These are phyloP conservation scores for Taenioides sp. DNA, from an alignment of 2,797 vertebrate species.

Conservation along the genomic window DNA sequence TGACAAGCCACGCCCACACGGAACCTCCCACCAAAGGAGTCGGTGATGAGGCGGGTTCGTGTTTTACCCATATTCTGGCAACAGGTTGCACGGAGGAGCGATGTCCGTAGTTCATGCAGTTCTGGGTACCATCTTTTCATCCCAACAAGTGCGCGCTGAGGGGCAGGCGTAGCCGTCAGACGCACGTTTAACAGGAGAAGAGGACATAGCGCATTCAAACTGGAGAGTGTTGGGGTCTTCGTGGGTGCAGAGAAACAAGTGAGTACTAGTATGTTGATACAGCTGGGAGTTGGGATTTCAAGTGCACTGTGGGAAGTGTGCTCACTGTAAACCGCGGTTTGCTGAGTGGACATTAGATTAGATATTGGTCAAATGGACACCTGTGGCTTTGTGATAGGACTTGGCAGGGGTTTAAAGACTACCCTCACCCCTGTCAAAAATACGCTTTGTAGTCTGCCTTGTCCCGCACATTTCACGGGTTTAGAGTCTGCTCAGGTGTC, in stretches of 20 bases:
- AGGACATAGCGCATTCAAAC: neutral
- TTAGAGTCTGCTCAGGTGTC: conserved; percentile 7
- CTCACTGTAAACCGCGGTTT: conserved; percentile 4
- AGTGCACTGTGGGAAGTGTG: neutral
- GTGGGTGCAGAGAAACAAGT: conserved; percentile 43
- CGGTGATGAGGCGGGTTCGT: conserved; percentile 54
- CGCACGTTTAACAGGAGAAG: neutral
- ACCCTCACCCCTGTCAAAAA: conserved; percentile 7
- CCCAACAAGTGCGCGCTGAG: neutral
- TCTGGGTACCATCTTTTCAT: conserved; percentile 39
- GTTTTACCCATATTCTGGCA: conserved; percentile 62
- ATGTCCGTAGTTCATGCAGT: conserved; percentile 41
- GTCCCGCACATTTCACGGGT: neutral
- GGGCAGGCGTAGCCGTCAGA: neutral
- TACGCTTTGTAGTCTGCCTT: conserved; percentile 12
- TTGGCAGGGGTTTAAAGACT: conserved; percentile 12
- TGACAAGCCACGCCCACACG: conserved; percentile 45
- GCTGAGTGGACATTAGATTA: conserved; percentile 39
- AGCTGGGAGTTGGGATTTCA: conserved; percentile 15
- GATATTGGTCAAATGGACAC: conserved; percentile 49
- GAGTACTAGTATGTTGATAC: conserved; percentile 14
- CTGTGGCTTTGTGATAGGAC: conserved; percentile 59
- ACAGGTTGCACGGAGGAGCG: conserved; percentile 73
- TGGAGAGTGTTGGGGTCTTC: neutral
- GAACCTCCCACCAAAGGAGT: conserved; percentile 57